phyloP scores from a whole-genome alignment of 1,140 invertebrate genomes.

The Rhagoletis pomonella region DNA sequence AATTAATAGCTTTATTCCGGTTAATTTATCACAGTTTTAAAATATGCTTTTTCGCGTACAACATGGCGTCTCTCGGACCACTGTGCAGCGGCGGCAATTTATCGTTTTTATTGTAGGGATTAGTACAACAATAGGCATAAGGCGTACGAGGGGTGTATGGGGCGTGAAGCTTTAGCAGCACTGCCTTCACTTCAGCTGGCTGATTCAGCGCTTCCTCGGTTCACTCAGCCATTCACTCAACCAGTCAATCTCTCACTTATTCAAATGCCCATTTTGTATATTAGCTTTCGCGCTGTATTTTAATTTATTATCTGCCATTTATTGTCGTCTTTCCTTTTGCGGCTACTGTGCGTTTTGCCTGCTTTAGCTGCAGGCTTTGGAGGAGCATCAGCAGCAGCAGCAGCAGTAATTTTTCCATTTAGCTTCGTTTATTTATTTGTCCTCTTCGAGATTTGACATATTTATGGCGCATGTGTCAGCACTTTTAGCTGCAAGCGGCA shows the following conservation, averaged over 20 bases:
- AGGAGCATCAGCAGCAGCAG: not conserved
- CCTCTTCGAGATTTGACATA: conserved; percentile 20
- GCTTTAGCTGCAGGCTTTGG: not conserved
- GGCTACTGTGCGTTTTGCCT: conserved; percentile 21
- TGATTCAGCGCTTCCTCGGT: not conserved
- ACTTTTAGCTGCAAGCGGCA: not conserved
- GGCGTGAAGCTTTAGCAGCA: not conserved
- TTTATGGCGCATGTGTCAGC: conserved; percentile 47
- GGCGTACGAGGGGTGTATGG: not conserved
- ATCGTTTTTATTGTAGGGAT: not conserved
- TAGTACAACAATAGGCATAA: not conserved
- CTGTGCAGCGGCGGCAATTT: not conserved
- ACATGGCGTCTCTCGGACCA: no score
- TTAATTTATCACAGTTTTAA: no score
- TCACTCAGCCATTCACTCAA: not conserved
- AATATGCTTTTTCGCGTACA: no score
- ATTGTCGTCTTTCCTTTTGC: conserved; percentile 30
- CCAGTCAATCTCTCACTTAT: no score
- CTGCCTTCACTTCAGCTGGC: not conserved
- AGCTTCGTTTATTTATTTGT: not conserved
- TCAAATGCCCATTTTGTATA: no score
- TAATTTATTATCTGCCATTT: conserved; percentile 47
- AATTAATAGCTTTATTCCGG: no score
- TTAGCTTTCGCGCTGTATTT: not conserved
- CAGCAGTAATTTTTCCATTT: not conserved